phyloP scores from a whole-genome alignment of 2,888 invertebrate genomes.

The Amblyjoppa fuscipennis region DNA sequence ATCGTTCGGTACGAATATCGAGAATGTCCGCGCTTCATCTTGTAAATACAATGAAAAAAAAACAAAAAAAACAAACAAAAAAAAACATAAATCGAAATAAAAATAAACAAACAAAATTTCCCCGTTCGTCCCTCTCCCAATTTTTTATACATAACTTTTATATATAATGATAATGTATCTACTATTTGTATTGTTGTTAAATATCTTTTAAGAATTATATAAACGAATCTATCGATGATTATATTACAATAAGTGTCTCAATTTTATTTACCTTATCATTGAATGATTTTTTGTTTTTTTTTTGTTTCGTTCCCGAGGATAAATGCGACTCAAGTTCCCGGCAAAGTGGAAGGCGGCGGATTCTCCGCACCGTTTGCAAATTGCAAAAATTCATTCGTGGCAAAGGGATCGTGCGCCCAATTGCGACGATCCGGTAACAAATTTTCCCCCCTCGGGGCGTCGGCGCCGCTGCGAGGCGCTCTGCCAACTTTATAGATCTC shows the following conservation, averaged over 20 bases:
- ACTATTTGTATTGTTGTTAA: constrained; percentile 49
- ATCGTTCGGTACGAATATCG: constrained; percentile 4
- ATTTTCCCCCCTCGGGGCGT: background rate
- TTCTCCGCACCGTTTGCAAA: background rate
- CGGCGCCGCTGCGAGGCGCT: too few relatives aligned
- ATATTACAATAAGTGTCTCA: background rate
- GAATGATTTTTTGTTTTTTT: background rate
- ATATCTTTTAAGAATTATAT: constrained; percentile 56
- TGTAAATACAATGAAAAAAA: background rate
- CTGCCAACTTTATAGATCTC: too few relatives aligned
- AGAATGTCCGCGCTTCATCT: constrained; percentile 25
- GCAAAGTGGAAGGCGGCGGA: background rate
- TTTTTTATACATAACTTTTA: constrained; percentile 49
- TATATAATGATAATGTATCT: constrained; percentile 40
- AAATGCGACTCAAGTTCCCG: background rate
- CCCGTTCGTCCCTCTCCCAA: background rate
- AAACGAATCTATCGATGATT: constrained; percentile 1
- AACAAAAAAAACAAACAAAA: too few relatives aligned
- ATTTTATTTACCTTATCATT: background rate
- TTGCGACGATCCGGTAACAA: constrained; percentile 25
- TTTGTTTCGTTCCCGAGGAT: too few relatives aligned
- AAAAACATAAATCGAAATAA: background rate
- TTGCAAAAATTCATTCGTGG: constrained; percentile 27
- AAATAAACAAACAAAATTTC: constrained; percentile 13
- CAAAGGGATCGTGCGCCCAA: constrained; percentile 16